Conservation (phyloP, 2,888 invertebrate species). For the Chymomyza procnemis region DNA sequence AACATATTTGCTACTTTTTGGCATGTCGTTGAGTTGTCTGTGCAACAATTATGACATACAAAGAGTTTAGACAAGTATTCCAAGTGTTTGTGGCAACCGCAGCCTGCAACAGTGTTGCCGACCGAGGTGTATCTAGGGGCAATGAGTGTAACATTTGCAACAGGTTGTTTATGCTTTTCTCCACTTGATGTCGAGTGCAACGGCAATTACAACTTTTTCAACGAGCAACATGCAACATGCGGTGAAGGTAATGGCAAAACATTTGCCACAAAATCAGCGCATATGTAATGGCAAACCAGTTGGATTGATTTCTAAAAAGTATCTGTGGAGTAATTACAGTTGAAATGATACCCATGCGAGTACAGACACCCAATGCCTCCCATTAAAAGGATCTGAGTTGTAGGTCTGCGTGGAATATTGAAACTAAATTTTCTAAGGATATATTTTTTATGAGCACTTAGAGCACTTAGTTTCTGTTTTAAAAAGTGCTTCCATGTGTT, state of each 20-base stretch:
- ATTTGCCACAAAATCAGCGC: background rate
- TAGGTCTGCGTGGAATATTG: too few relatives aligned
- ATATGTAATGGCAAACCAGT: background rate
- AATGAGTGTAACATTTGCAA: background rate
- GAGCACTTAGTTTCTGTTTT: too few relatives aligned
- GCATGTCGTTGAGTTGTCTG: background rate
- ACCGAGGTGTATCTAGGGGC: background rate
- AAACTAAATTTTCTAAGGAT: too few relatives aligned
- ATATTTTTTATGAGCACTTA: too few relatives aligned
- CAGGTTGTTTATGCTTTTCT: background rate
- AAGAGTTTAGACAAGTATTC: background rate
- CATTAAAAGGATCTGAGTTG: background rate
- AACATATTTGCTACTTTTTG: background rate
- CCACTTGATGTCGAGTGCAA: background rate
- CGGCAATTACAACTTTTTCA: slow-evolving; percentile 4
- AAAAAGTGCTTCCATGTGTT: too few relatives aligned
- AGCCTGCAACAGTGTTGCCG: background rate
- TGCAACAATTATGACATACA: background rate
- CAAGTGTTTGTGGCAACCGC: background rate
- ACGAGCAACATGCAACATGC: background rate
- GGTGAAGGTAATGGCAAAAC: slow-evolving; percentile 4
- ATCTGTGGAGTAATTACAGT: background rate
- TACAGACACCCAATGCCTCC: background rate
- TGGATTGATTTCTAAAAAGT: background rate
- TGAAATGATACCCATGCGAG: background rate